phyloP scores from a whole-genome alignment of 2,888 invertebrate genomes.

The Lottia scabra region DNA sequence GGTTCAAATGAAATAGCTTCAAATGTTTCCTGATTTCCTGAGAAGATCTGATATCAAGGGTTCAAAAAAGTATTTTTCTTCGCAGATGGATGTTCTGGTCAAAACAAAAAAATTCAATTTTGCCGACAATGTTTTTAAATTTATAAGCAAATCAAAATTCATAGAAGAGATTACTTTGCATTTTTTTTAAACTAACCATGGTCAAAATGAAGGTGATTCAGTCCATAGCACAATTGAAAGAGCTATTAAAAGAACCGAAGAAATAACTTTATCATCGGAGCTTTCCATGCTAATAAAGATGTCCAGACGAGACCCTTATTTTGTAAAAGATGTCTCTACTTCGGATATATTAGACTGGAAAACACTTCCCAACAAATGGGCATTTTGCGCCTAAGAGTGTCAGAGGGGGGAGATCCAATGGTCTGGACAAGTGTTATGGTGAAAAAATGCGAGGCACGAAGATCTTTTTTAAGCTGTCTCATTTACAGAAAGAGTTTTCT shows the following conservation, averaged over 20 bases:
- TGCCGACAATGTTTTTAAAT: conserved; percentile 9
- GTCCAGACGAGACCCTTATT: conserved; percentile 6
- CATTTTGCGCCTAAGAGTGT: conserved; percentile 7
- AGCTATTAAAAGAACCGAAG: background rate
- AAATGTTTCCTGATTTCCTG: background rate
- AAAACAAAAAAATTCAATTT: conserved; percentile 12
- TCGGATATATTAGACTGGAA: conserved; percentile 9
- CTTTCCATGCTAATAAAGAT: conserved; percentile 5
- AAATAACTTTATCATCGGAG: background rate
- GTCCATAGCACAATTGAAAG: background rate
- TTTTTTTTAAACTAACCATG: conserved; percentile 13
- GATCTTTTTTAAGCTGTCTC: background rate
- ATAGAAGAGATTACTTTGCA: background rate
- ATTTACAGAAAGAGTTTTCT: background rate
- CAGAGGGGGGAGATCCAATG: background rate
- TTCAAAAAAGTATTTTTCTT: conserved; percentile 4
- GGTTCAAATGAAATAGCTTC: conserved; percentile 4
- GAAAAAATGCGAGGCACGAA: background rate
- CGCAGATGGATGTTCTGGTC: conserved; percentile 13
- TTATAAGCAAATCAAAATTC: conserved; percentile 8
- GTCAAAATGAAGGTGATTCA: conserved; percentile 10
- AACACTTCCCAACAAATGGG: background rate
- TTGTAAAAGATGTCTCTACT: background rate
- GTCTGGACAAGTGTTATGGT: background rate
- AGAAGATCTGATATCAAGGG: background rate